These are phyloP conservation scores for Seira sanloemensis DNA, from an alignment of 2,888 invertebrate species.

Conservation along the genomic window DNA sequence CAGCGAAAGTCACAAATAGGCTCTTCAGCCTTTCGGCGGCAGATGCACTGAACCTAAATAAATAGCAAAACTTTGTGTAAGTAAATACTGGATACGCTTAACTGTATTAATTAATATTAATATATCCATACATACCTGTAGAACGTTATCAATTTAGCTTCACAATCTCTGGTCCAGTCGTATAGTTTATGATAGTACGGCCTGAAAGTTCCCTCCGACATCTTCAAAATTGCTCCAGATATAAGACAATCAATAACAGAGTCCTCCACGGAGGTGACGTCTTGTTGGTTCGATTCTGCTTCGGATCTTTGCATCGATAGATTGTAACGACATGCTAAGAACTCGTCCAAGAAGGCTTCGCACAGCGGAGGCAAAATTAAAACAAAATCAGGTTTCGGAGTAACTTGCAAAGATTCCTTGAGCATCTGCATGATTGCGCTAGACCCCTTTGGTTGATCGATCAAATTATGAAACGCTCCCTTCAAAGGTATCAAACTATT, in stretches of 20 bases:
- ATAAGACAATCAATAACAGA: slow-evolving; percentile 87
- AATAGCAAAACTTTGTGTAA: no score
- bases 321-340: slow-evolving; percentile 75
- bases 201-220: slow-evolving; percentile 92
- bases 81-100: neutral
- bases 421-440: slow-evolving; percentile 86
- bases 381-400: slow-evolving; percentile 81
- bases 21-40: slow-evolving; percentile 90
- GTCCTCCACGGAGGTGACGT: slow-evolving; percentile 80
- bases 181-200: slow-evolving; percentile 91
- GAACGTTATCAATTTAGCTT: slow-evolving; percentile 86
- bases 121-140: slow-evolving; percentile 79
- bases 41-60: slow-evolving; percentile 81
- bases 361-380: slow-evolving; percentile 83
- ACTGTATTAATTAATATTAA: neutral
- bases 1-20: slow-evolving; percentile 92
- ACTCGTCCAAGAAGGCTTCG: slow-evolving; percentile 82
- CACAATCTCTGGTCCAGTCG: slow-evolving; percentile 85
- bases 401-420: slow-evolving; percentile 83
- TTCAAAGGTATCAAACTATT: slow-evolving; percentile 67
- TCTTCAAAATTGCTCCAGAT: slow-evolving; percentile 84
- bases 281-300: neutral
- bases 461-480: slow-evolving; percentile 64
- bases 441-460: slow-evolving; percentile 77
- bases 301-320: neutral